Base-by-base conservation (phyloP, 2,888 invertebrate species). In the Cyaniris semiargus region DNA sequence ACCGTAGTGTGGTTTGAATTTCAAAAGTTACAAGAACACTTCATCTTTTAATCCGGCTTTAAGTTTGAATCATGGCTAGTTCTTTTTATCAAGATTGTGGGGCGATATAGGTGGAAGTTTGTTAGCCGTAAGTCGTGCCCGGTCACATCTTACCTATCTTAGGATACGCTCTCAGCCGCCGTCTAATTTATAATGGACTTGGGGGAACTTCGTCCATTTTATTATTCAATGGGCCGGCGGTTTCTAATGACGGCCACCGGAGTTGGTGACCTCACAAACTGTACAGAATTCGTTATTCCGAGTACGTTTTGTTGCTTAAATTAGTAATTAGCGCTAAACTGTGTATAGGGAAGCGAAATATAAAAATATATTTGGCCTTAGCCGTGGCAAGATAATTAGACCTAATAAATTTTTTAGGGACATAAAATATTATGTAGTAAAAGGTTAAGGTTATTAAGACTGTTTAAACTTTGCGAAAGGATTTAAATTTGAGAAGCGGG, bases 181-280 rank as follows among this genome's bases (percentile, higher is more conserved):
- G 93, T 93, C 93, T 94, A 93, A 94, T 94, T 94, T 93, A 93
- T 94, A 94, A 93, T 94, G 93, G 94, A 93, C 93, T 94, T 93
- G 90, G 88, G 92, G 89, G 92, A 94, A 93, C 93, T 94, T 94
- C 84, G 90, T 86, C 91, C 93, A 94, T 94, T 94, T 94, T 94
- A 94, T 93, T 93, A 94, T 93, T 93, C 93, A 93, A 92, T 93
- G 93, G 91, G 91, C 90, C 87, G 91, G 93, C 90, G 91, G 90
- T 92, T 92, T 90, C 90, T 94, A 94, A 93, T 91, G 93, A 93
- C 90, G 88, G 84, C 88, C 89, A 91, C 91, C 91, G 90, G 89
- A 89, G 90, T 92, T 15, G 23, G 27, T 71, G 58, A 53, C 70
- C 70, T 76, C 27, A 23, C 38, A 70, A 70, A 74, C 53, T 78